Evolutionary conservation across 2,113 vertebrate genomes (phyloP).

Genomic region (Nansenia antarctica): DNA sequence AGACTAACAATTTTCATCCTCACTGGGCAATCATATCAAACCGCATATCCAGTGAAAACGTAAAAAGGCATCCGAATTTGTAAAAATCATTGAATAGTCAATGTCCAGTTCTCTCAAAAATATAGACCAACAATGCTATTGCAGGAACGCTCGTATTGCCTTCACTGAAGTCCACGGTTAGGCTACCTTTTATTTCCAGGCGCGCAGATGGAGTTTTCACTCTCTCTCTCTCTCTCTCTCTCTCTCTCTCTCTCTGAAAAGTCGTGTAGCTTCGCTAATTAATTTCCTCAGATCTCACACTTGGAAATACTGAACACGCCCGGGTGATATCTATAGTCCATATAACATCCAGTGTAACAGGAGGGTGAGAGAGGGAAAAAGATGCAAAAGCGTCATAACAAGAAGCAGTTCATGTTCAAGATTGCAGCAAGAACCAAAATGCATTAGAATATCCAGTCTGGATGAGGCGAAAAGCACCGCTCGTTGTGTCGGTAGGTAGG

Average conservation of each 20-base stretch:
- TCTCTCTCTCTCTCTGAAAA: too few relatives aligned
- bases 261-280: slow-evolving; percentile 56
- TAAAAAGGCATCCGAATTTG: slow-evolving; percentile 47
- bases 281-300: slow-evolving; percentile 53
- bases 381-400: slow-evolving; percentile 41
- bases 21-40: slow-evolving; percentile 44
- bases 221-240: slow-evolving; percentile 30
- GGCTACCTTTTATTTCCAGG: slow-evolving; percentile 63
- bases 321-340: slow-evolving; percentile 49
- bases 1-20: slow-evolving; percentile 35
- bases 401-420: slow-evolving; percentile 36
- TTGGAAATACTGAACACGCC: slow-evolving; percentile 46
- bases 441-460: slow-evolving; percentile 61
- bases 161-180: slow-evolving; percentile 61
- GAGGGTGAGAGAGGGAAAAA: slow-evolving; percentile 17
- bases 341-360: slow-evolving; percentile 20
- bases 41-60: slow-evolving; percentile 40
- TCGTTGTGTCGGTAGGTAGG: slow-evolving; percentile 57
- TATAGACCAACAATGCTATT: slow-evolving; percentile 40
- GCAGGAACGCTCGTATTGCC: slow-evolving; percentile 51
- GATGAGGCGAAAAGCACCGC: slow-evolving; percentile 47
- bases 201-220: slow-evolving; percentile 39
- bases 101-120: slow-evolving; percentile 54
- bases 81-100: slow-evolving; percentile 54
- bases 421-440: slow-evolving; percentile 52